These are phyloP conservation scores for Aromia moschata DNA, from an alignment of 2,888 invertebrate genomes.

Conservation along the genomic window DNA sequence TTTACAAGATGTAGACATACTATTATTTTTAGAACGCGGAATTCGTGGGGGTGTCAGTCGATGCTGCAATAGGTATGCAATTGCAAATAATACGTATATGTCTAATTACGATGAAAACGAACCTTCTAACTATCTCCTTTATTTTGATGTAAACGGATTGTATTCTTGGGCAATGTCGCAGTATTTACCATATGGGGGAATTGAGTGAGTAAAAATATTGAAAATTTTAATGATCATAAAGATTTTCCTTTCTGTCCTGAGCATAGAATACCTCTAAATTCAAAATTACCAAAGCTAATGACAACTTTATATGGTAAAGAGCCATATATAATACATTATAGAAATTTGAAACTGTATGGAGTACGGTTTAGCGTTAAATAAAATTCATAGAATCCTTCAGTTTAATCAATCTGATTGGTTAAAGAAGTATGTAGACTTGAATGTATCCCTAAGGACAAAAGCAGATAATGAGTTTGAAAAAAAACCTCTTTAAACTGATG, in stretches of 20 bases:
- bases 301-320: not conserved
- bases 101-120: not conserved
- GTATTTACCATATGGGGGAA: not conserved
- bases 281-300: slow-evolving; percentile 7
- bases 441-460: not conserved
- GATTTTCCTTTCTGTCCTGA: not conserved
- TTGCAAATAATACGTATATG: not conserved
- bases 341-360: not conserved
- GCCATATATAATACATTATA: not conserved
- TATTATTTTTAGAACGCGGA: not conserved
- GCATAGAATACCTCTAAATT: slow-evolving; percentile 3
- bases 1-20: slow-evolving; percentile 17
- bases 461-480: not conserved
- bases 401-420: not conserved
- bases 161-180: not conserved
- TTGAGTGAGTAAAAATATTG: not conserved
- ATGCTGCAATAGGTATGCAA: not conserved
- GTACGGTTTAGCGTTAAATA: not conserved
- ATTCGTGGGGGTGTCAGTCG: not conserved
- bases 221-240: not conserved
- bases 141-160: not conserved
- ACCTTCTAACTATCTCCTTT: not conserved
- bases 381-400: not conserved
- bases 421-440: not conserved
- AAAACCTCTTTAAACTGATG: not conserved